Conservation (phyloP, 92 coral and sea anemone species). For the Porites rus region DNA sequence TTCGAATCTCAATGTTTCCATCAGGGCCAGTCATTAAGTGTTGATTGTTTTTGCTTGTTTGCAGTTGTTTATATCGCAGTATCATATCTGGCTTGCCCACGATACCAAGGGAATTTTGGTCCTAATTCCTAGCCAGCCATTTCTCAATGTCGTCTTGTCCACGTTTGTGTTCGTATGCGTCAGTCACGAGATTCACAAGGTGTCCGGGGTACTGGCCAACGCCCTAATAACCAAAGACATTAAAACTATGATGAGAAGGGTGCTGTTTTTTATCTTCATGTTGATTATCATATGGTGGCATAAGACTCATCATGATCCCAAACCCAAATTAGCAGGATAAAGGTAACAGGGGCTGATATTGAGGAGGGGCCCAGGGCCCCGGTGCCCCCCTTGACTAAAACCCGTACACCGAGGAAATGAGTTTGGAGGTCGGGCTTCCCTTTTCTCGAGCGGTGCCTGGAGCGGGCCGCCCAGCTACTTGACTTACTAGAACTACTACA, state of each 20-base stretch:
- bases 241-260: constrained; percentile 85
- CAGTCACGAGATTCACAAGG: constrained; percentile 93
- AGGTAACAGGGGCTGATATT: too few relatives aligned
- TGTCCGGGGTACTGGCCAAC: constrained; percentile 76
- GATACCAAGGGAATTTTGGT: constrained; percentile 95
- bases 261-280: constrained; percentile 86
- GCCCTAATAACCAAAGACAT: constrained; percentile 90
- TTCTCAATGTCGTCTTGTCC: constrained; percentile 85
- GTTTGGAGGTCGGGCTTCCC: too few relatives aligned
- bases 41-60: not conserved
- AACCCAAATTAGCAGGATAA: constrained; percentile 63
- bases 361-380: too few relatives aligned
- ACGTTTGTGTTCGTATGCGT: constrained; percentile 92
- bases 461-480: too few relatives aligned
- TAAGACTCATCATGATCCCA: constrained; percentile 88
- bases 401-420: too few relatives aligned
- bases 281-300: constrained; percentile 98
- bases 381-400: too few relatives aligned
- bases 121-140: constrained; percentile 88
- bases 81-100: constrained; percentile 96
- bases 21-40: not conserved
- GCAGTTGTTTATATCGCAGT: constrained; percentile 96
- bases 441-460: too few relatives aligned
- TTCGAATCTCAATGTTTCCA: not conserved
- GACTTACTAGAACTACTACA: too few relatives aligned